A percentile compares a stretch with the other conserved stretches of the same genome.
phyloP scores from a whole-genome alignment of 2,113 vertebrate genomes.

The Xenopus laevis region DNA sequence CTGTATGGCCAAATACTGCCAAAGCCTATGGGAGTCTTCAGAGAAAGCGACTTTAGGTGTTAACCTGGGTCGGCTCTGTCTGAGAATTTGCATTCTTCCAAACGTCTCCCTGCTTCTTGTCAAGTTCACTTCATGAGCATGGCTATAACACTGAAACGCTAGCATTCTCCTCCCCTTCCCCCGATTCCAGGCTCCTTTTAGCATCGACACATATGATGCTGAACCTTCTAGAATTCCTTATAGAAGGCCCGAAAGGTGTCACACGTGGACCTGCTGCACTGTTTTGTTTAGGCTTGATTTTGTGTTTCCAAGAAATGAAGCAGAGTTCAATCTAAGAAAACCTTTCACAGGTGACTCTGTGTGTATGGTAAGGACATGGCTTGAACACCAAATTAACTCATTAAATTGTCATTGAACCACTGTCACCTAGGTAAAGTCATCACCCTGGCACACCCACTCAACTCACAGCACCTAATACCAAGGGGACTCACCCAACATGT shows the following conservation, averaged over 20 bases:
- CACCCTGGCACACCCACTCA: not conserved
- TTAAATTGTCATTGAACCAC: too few relatives aligned
- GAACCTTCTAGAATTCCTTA: not conserved
- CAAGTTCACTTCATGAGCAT: conserved; percentile 37
- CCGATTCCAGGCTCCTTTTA: not conserved
- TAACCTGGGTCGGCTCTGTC: conserved; percentile 37
- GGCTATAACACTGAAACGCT: conserved; percentile 13
- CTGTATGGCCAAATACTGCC: not conserved
- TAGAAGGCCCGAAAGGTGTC: not conserved
- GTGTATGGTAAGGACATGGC: too few relatives aligned
- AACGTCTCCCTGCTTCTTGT: conserved; percentile 26
- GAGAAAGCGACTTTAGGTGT: conserved; percentile 37
- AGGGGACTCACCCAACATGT: too few relatives aligned
- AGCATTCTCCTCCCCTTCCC: conserved; percentile 1
- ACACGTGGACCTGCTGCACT: not conserved
- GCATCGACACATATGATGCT: not conserved
- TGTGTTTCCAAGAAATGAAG: not conserved
- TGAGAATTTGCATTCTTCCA: conserved; percentile 36
- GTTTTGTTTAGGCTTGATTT: not conserved
- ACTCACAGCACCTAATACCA: too few relatives aligned
- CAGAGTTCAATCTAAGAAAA: not conserved
- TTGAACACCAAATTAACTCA: too few relatives aligned
- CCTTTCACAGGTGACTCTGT: too few relatives aligned
- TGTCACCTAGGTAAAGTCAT: not conserved
- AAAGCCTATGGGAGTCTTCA: conserved; percentile 31